Evolutionary conservation across 1,140 invertebrate species (phyloP), one percentile per base, ranked within the genome.

Genomic region (Drosophila trapezifrons): DNA sequence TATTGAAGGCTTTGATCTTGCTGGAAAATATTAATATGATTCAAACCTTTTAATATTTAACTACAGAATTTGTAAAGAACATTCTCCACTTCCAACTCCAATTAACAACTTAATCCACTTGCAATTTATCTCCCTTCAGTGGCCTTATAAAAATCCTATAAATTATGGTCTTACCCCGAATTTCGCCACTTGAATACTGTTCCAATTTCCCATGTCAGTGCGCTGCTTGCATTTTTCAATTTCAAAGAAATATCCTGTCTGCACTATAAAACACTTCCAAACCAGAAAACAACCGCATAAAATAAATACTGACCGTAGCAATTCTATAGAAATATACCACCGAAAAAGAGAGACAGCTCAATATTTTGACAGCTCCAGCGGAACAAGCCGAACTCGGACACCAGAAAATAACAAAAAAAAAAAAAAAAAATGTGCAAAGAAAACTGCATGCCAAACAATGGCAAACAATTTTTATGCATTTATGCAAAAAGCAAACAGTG

Each of bases 381-480:
- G 47, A 73, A 64, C 40, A 66, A 60, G 32, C 55, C 51, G 27
- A 52, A 60, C 75, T 66, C 40, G 45, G 45, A 67, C 60, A 6
- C 18, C 10, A 49, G n/a, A n/a, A n/a, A n/a, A n/a, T n/a, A n/a
- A n/a, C n/a, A n/a, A n/a, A n/a, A n/a, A n/a, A n/a, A n/a, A n/a
- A n/a, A n/a, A 43, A 46, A 51, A 59, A 38, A 47, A 63, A 55
- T 56, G 15, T 12, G 29, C 20, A 49, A 56, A 60, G 52, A 66
- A 59, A 47, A 80, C 79, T 79, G 76, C 51, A 57, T 57, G 65
- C 18, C 80, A 89, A 89, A 87, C 83, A 87, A 87, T 89, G 83
- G 80, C 72, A 87, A 83, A 79, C 79, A 83, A 84, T 87, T 87
- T 89, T 89, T 84, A 87, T 87, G 83, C 84, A 87, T 87, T 87